Conservation (phyloP, 2,888 invertebrate genomes). For the Aspidiotus destructor region DNA sequence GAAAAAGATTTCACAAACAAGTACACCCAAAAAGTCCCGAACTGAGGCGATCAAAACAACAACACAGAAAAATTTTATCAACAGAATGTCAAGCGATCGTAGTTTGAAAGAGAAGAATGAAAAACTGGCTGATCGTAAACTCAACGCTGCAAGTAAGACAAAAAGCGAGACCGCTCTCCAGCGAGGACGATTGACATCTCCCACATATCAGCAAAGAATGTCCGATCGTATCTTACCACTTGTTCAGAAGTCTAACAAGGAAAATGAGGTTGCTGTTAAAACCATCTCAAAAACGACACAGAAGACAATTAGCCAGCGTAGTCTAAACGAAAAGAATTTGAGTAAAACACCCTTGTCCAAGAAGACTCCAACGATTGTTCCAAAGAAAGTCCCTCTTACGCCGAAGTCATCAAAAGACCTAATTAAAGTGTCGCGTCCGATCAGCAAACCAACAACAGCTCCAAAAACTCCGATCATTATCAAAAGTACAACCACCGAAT, state of each 20-base stretch:
- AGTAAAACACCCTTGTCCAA: background rate
- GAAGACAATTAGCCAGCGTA: background rate
- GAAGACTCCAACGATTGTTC: too few species aligned
- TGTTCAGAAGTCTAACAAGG: background rate
- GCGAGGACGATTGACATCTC: background rate
- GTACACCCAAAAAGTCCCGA: background rate
- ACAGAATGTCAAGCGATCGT: background rate
- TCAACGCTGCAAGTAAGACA: background rate
- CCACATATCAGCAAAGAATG: background rate
- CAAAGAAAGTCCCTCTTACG: too few species aligned
- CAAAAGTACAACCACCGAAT: background rate
- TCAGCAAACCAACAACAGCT: background rate
- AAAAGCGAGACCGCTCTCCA: background rate
- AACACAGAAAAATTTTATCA: background rate
- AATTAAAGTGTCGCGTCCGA: too few species aligned
- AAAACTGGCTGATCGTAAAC: background rate
- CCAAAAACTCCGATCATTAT: background rate
- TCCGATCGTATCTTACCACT: background rate
- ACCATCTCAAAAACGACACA: background rate
- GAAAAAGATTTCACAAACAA: background rate
- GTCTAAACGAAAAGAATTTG: background rate
- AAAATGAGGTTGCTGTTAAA: background rate
- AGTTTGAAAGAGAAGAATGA: slow-evolving; percentile 11
- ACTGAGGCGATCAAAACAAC: background rate
- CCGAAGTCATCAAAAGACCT: too few species aligned